A percentile compares a stretch with the other conserved stretches of the same genome.
These are phyloP conservation scores for Marcusenius ussheri DNA, from an alignment of 2,113 vertebrate genomes.

Conservation along the genomic window DNA sequence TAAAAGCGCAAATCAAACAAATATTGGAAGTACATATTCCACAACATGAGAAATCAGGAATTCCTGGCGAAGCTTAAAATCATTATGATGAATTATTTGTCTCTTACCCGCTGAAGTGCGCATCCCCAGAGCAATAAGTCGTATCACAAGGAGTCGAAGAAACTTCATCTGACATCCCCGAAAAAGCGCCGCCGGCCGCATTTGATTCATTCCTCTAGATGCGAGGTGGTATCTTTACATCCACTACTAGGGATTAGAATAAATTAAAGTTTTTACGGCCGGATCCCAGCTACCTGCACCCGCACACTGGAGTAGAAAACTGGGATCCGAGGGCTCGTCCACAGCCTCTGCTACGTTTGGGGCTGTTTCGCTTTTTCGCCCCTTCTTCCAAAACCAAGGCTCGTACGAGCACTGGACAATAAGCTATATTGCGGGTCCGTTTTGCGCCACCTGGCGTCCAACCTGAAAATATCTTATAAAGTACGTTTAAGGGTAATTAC, in stretches of 20 bases:
- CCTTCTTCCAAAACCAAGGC: constrained; percentile 37
- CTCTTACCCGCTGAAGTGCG: constrained; percentile 51
- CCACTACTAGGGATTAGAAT: constrained; percentile 39
- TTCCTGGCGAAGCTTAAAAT: not conserved
- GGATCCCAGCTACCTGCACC: constrained; percentile 28
- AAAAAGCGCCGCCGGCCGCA: constrained; percentile 43
- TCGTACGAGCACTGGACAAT: constrained; percentile 34
- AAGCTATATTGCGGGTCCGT: constrained; percentile 36
- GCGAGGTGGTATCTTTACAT: constrained; percentile 43
- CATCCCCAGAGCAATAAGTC: constrained; percentile 41
- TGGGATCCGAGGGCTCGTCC: constrained; percentile 7
- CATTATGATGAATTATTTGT: not conserved
- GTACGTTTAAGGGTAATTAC: not conserved
- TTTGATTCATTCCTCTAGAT: constrained; percentile 59
- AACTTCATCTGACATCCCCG: constrained; percentile 53
- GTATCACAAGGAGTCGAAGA: constrained; percentile 46
- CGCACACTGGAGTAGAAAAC: not conserved
- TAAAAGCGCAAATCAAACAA: not conserved
- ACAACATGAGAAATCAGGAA: not conserved
- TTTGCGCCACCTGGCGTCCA: constrained; percentile 52
- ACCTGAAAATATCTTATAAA: not conserved
- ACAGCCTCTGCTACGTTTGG: not conserved
- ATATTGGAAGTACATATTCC: not conserved
- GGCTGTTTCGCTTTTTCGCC: not conserved
- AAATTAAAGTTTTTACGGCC: not conserved